Conservation (phyloP, 1,140 invertebrate species). For the Akabosia matsudoensis region DNA sequence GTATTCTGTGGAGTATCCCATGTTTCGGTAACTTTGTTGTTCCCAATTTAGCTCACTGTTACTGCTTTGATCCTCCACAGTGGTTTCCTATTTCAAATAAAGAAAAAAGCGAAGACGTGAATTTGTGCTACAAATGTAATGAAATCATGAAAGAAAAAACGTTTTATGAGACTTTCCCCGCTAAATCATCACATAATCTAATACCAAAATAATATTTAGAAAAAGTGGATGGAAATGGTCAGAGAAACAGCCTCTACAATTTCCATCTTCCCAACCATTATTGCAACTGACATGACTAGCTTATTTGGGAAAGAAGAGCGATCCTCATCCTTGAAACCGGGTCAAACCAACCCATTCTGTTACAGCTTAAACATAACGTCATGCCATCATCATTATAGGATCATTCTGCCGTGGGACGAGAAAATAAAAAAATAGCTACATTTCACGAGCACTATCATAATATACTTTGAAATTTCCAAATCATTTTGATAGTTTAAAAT, state of each 20-base stretch:
- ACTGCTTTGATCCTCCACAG: slow-evolving; percentile 42
- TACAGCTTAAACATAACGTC: neutral
- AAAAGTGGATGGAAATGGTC: neutral
- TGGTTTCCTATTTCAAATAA: slow-evolving; percentile 31
- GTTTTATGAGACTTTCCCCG: neutral
- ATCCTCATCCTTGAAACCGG: neutral
- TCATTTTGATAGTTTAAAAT: no score
- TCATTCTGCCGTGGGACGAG: no score
- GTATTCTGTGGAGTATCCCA: slow-evolving; percentile 56
- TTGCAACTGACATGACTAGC: neutral
- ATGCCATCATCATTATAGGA: neutral
- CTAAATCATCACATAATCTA: neutral
- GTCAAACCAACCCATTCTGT: neutral
- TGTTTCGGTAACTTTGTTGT: slow-evolving; percentile 42
- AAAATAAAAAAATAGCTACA: neutral
- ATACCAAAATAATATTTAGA: neutral
- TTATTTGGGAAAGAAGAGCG: neutral
- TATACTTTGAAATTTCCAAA: no score
- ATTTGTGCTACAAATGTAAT: no score
- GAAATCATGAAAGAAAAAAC: neutral
- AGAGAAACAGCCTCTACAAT: neutral
- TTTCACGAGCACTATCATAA: no score
- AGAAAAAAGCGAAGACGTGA: neutral
- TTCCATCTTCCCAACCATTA: neutral
- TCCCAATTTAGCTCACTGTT: slow-evolving; percentile 47